These are phyloP conservation scores for Horisme vitalbata DNA, from an alignment of 2,888 invertebrate species.

Conservation along the genomic window DNA sequence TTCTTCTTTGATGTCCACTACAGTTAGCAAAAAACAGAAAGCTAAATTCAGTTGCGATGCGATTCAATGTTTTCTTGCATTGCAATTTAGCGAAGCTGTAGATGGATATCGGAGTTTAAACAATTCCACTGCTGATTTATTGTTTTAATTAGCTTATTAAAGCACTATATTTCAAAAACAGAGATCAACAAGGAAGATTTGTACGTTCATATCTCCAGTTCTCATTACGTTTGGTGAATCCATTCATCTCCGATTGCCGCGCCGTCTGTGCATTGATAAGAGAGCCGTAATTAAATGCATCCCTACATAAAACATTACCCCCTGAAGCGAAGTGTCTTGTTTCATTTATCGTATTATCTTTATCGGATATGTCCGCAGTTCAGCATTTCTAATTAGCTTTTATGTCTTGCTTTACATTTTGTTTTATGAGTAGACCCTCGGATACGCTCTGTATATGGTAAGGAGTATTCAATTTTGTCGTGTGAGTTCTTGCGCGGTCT, in stretches of 20 bases:
- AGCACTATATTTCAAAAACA: slow-evolving; percentile 1
- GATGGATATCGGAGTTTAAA: slow-evolving; percentile 6
- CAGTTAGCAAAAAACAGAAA: slow-evolving; percentile 11
- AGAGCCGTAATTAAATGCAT: slow-evolving; percentile 59
- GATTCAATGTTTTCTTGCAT: slow-evolving; percentile 6
- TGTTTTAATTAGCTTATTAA: slow-evolving; percentile 8
- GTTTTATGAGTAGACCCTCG: slow-evolving; percentile 29
- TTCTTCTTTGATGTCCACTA: slow-evolving; percentile 11
- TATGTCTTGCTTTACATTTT: slow-evolving; percentile 47
- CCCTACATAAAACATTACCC: slow-evolving; percentile 74
- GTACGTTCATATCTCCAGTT: slow-evolving; percentile 1
- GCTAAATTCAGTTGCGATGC: slow-evolving; percentile 7
- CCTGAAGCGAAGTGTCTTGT: slow-evolving; percentile 65
- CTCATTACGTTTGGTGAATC: slow-evolving; percentile 28
- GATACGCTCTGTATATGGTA: slow-evolving; percentile 40
- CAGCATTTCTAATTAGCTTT: slow-evolving; percentile 61
- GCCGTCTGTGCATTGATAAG: slow-evolving; percentile 48
- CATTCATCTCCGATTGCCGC: slow-evolving; percentile 35
- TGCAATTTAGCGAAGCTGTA: not conserved
- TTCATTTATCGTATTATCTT: slow-evolving; percentile 71
- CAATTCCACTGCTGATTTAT: slow-evolving; percentile 6
- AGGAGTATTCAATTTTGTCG: slow-evolving; percentile 47
- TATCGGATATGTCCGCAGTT: slow-evolving; percentile 50
- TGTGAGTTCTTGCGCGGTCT: slow-evolving; percentile 44
- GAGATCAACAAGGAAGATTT: slow-evolving; percentile 9